These are phyloP conservation scores for Elephas maximus DNA, from an alignment of 2,113 vertebrate genomes.

Conservation along the genomic window DNA sequence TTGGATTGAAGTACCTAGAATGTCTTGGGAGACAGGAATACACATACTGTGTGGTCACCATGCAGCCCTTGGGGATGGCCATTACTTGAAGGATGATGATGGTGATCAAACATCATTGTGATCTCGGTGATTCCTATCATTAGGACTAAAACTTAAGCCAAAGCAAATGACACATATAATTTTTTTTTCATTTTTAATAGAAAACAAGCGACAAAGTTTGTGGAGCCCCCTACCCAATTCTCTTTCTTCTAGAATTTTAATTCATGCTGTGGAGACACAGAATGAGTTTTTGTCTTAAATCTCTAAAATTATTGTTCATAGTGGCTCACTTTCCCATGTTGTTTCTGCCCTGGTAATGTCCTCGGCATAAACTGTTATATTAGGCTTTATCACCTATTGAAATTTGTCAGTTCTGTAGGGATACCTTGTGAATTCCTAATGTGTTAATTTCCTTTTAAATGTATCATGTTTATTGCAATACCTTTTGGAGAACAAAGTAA, in stretches of 20 bases:
- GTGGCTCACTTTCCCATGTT: not conserved
- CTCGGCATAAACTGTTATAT: not conserved
- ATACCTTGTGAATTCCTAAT: conserved; percentile 30
- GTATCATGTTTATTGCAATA: not conserved
- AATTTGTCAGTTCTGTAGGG: not conserved
- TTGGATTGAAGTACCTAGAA: not conserved
- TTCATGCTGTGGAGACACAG: not conserved
- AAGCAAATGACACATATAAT: not conserved
- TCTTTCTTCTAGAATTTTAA: not conserved
- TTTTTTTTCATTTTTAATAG: not conserved
- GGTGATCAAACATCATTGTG: too few species aligned
- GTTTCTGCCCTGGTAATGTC: not conserved
- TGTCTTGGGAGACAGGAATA: not conserved
- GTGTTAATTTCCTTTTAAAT: conserved; percentile 37
- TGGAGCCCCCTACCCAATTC: not conserved
- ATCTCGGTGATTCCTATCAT: not conserved
- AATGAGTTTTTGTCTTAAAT: conserved; percentile 1
- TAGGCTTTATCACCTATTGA: not conserved
- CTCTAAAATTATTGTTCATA: not conserved
- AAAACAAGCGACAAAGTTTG: conserved; percentile 7
- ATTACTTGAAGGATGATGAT: not conserved
- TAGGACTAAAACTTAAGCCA: conserved; percentile 28
- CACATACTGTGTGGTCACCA: not conserved
- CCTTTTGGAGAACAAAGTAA: not conserved
- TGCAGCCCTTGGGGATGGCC: conserved; percentile 38